Percentiles rank a stretch among this genome's conserved stretches.
These are phyloP conservation scores for Umimayanthus chanpuru DNA, from an alignment of 92 coral and sea anemone species.

Conservation along the genomic window DNA sequence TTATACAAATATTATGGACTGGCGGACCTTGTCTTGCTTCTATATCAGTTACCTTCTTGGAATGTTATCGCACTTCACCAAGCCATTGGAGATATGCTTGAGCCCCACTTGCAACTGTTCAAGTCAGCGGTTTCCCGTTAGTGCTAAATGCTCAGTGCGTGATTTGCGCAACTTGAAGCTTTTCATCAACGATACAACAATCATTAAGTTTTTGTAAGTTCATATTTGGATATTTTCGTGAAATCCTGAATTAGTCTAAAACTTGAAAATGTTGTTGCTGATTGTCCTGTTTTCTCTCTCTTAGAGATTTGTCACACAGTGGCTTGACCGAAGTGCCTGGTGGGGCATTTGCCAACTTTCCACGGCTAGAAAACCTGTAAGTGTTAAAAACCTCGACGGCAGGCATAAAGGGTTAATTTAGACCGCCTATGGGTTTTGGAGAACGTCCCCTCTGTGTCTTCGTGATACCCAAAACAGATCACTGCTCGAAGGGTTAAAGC, in stretches of 20 bases:
- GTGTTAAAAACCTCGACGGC: too few relatives aligned
- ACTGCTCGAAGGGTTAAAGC: too few relatives aligned
- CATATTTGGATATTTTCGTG: background rate
- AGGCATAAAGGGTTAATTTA: too few relatives aligned
- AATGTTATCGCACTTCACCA: background rate
- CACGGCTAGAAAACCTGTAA: background rate
- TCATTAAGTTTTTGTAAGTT: background rate
- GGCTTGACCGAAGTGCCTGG: background rate
- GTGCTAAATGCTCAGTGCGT: background rate
- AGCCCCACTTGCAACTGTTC: background rate
- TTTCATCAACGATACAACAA: background rate
- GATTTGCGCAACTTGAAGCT: background rate
- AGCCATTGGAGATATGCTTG: background rate
- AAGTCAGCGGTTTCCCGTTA: background rate
- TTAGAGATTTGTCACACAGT: background rate
- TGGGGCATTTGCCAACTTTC: background rate
- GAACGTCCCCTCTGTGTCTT: too few relatives aligned
- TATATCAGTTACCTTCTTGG: background rate
- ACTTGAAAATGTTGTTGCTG: background rate
- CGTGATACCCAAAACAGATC: too few relatives aligned
- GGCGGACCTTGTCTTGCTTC: background rate
- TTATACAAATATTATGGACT: background rate
- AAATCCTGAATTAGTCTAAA: background rate
- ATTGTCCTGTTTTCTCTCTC: background rate
- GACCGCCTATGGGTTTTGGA: too few relatives aligned